phyloP scores from a whole-genome alignment of 2,797 vertebrate species.

The Centropyge bicolor region DNA sequence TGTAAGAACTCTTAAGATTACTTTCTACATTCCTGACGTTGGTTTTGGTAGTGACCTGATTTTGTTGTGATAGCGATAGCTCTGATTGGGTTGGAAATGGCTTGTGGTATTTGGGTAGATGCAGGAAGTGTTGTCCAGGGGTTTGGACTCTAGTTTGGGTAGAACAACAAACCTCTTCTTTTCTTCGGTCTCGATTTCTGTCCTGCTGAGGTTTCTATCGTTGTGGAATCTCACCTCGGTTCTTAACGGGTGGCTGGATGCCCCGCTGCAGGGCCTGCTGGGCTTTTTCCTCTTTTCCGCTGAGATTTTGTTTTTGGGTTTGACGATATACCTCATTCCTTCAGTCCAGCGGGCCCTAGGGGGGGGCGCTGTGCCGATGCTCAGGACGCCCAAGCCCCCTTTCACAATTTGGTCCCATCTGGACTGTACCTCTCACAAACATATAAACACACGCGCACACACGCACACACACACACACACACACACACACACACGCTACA shows the following conservation, averaged over 20 bases:
- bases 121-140: slow-evolving; percentile 55
- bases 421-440: slow-evolving; percentile 78
- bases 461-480: slow-evolving; percentile 77
- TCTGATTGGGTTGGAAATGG: slow-evolving; percentile 57
- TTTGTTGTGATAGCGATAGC: slow-evolving; percentile 45
- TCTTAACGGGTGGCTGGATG: slow-evolving; percentile 64
- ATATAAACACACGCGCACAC: slow-evolving; percentile 78
- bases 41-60: slow-evolving; percentile 51
- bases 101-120: slow-evolving; percentile 46
- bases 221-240: slow-evolving; percentile 58
- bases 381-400: slow-evolving; percentile 77
- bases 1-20: slow-evolving; percentile 51
- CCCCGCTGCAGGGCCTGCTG: slow-evolving; percentile 64
- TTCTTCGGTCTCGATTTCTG: slow-evolving; percentile 62
- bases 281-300: slow-evolving; percentile 61
- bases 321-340: slow-evolving; percentile 85
- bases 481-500: slow-evolving; percentile 72
- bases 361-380: slow-evolving; percentile 72
- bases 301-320: slow-evolving; percentile 76
- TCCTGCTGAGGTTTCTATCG: slow-evolving; percentile 64
- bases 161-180: slow-evolving; percentile 60
- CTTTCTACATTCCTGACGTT: slow-evolving; percentile 72
- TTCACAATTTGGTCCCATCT: slow-evolving; percentile 69
- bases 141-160: slow-evolving; percentile 57
- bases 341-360: slow-evolving; percentile 72